Base-by-base conservation (phyloP, 30 jellyfish, hydroid and myxozoan species). In the Catostylus mosaicus region DNA sequence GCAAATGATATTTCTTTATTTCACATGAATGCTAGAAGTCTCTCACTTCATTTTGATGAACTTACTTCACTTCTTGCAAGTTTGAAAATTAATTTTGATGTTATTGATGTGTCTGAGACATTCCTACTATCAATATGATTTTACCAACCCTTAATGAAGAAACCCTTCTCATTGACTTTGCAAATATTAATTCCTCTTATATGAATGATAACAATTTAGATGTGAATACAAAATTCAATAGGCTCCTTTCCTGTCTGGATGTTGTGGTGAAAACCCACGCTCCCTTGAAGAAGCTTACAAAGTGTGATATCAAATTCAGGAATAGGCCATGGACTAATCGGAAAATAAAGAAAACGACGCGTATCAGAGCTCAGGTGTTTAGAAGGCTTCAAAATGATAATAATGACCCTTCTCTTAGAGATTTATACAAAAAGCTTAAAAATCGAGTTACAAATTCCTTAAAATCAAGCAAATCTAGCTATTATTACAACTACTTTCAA, bases 1-100 rank as follows among this genome's bases (percentile, higher is more conserved):
- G 40, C n/a, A 2, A 62, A 29, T 2, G 75, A 62, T n/a, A 3
- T 62, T 11, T 62, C 75, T 29, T 14, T 63, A 16, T 27, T 79
- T 64, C 90, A 79, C 51, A 3, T 78, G 11, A 79, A 79, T 48
- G 63, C 63, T 6, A 79, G 90, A 79, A 22, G 85, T 22, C 61
- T 31, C 22, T 34, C 51, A 24, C 68, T 27, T 31, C 74, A 79
- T 46, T 11, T 3, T 10, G 90, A 79, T 61, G 75, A 79, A 26
- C 32, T 62, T 30, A n/a, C 23, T n/a, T n/a, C n/a, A n/a, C n/a
- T 64, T 27, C 52, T 40, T 9, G 30, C 68, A 43, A 64, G 24
- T 32, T 24, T 35, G 88, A 63, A 48, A 38, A 36, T 79, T 12
- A 47, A 80, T 30, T 20, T 20, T 16, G 67, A 52, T 52, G 67